Percentiles rank a stretch among this genome's conserved stretches.
These are phyloP conservation scores for Drosophila arizonae DNA, from an alignment of 1,140 invertebrate genomes.

Conservation along the genomic window DNA sequence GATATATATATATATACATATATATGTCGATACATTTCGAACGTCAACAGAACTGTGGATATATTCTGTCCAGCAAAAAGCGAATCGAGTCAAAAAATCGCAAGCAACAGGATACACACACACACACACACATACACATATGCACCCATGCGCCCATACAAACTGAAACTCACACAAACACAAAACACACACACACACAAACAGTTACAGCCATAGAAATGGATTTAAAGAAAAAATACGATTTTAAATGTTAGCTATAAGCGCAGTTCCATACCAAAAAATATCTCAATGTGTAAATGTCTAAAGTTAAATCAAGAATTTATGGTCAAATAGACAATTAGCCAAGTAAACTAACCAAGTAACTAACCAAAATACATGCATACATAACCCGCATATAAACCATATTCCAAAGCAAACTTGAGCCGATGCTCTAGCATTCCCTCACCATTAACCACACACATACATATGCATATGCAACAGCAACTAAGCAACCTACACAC, in stretches of 20 bases:
- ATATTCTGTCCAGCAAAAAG: slow-evolving; percentile 4
- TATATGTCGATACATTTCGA: not conserved
- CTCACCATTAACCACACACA: not conserved
- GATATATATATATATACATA: not conserved
- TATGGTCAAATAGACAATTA: slow-evolving; percentile 41
- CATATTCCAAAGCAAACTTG: not conserved
- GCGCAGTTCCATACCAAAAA: slow-evolving; percentile 23
- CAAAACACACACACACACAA: not conserved
- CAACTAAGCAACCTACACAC: not conserved
- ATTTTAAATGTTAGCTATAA: slow-evolving; percentile 39
- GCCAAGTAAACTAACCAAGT: slow-evolving; percentile 17
- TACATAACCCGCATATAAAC: not conserved
- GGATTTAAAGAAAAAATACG: slow-evolving; percentile 4
- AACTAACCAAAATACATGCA: slow-evolving; percentile 1
- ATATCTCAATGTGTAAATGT: slow-evolving; percentile 29
- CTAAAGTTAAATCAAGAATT: slow-evolving; percentile 39
- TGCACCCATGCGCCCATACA: too few species aligned
- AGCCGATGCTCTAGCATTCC: too few species aligned
- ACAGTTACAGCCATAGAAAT: not conserved
- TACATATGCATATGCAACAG: not conserved
- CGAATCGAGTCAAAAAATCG: not conserved
- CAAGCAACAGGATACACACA: not conserved
- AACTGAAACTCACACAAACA: not conserved
- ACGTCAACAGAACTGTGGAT: slow-evolving; percentile 6
- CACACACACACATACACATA: not conserved